Percentiles rank a stretch among this genome's conserved stretches.
Evolutionary conservation across 2,113 vertebrate species (phyloP).

Genomic region (Eubucco bourcierii): DNA sequence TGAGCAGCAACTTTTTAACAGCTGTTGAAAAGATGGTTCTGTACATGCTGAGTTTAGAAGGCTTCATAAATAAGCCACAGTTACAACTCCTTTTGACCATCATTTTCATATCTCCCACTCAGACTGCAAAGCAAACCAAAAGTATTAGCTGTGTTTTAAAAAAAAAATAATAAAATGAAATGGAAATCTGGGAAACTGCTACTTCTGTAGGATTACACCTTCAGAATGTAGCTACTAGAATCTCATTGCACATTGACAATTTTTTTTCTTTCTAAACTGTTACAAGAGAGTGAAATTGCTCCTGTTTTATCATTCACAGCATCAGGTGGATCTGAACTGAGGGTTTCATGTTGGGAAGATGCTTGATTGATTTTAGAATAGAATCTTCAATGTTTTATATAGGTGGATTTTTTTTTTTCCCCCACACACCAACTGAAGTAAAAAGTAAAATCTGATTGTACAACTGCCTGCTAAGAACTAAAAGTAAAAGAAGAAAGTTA

Average conservation of each 20-base stretch:
- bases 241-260: neutral
- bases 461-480: neutral
- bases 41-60: neutral
- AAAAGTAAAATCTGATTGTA: neutral
- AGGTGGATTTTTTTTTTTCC: neutral
- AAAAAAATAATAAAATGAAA: neutral
- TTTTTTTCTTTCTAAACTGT: neutral
- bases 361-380: slow-evolving; percentile 17
- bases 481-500: neutral
- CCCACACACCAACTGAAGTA: neutral
- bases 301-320: neutral
- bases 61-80: neutral
- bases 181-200: neutral
- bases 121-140: neutral
- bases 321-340: neutral
- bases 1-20: neutral
- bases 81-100: neutral
- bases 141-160: neutral
- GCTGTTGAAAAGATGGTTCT: neutral
- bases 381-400: neutral
- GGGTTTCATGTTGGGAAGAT: neutral
- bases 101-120: neutral
- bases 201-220: neutral
- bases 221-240: neutral
- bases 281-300: neutral